Evolutionary conservation across 2,888 invertebrate genomes (phyloP), one percentile per base, ranked within the genome.

Genomic region (Therioaphis trifolii): DNA sequence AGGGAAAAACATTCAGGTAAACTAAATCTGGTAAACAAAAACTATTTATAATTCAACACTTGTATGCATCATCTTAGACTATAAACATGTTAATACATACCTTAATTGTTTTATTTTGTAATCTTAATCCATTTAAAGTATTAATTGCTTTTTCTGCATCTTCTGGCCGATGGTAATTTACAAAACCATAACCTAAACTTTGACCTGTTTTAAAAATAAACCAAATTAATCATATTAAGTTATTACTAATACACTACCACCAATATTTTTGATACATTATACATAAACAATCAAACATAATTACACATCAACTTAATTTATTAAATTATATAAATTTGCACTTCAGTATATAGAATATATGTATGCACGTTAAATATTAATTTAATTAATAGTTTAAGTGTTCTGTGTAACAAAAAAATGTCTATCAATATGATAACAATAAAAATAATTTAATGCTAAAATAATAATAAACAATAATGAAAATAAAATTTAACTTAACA

Each of bases 101-200:
- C 82, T 86, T 86, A 71, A 99, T 99, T 71, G 98, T 99, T 92
- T 99, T 99, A 90, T 99, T 99, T 90, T 99, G 99, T 87, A 99
- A 92, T 86, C 99, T 93, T 87, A 99, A 93, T 86, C 99, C 99
- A 90, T 99, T 99, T 87, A 99, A 92, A 84, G 98, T 97, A 90
- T 95, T 95, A 89, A 99, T 98, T 85, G 99, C 99, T 90, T 99
- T 98, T 89, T 97, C 96, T 85, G 99, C 99, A 90, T 99, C 99
- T 90, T 98, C 97, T 80, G 96, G 93, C 87, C 96, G 93, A 89
- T 97, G 96, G 91, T 99, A 99, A 92, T 99, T 99, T 88, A 99
- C 99, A 91, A 99, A 99, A 87, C 99, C 99, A 90, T 99, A 99
- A 88, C 99, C 99, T 88, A 99, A 93, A 90, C 98, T 98, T 91